Base-by-base conservation (phyloP, 2,113 vertebrate species). In the Phasianus colchicus region DNA sequence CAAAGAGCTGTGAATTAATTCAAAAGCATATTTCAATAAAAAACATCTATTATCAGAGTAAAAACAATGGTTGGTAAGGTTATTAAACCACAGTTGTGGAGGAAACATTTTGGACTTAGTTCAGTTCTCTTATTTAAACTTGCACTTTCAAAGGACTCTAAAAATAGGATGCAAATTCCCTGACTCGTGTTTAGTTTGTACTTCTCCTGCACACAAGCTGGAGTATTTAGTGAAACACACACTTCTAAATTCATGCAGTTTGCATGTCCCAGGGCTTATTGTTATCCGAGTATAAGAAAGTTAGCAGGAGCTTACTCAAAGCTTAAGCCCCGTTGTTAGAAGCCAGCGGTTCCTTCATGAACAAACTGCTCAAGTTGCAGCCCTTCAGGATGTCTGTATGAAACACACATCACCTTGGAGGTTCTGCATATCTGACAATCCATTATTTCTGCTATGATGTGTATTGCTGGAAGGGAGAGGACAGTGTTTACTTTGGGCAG, bases 391-490 rank as follows among this genome's bases (percentile, higher is more conserved):
- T 21, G 5, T 42, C 80, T 42, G 11, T n/a, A 36, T 2, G 3
- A 88, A 87, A 70, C 19, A 20, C 0, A 0, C 8, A 10, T 32
- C 58, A 42, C 19, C 47, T 64, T 11, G 2, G 14, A 79, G 16
- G 6, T 2, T 5, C 8, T 25, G 6, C 17, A 6, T 4, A 34
- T 19, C 52, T 89, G 34, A 1, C 32, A 38, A 47, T 16, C 18
- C 45, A 27, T 48, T 61, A 42, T 3, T 29, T 81, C 52, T 64
- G 72, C 50, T 38, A 42, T 48, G 34, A 38, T 5, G 25, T 4
- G 27, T 32, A 27, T 67, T 43, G 1, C 47, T 71, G 2, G 0
- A 25, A 63, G 0, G 0, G 45, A 45, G 9, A 70, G 5, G n/a
- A 42, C 9, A 21, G 32, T 1, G 6, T 58, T 94, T 45, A 40